These are phyloP conservation scores for Eira barbara DNA, from an alignment of 2,113 vertebrate genomes.

Conservation along the genomic window DNA sequence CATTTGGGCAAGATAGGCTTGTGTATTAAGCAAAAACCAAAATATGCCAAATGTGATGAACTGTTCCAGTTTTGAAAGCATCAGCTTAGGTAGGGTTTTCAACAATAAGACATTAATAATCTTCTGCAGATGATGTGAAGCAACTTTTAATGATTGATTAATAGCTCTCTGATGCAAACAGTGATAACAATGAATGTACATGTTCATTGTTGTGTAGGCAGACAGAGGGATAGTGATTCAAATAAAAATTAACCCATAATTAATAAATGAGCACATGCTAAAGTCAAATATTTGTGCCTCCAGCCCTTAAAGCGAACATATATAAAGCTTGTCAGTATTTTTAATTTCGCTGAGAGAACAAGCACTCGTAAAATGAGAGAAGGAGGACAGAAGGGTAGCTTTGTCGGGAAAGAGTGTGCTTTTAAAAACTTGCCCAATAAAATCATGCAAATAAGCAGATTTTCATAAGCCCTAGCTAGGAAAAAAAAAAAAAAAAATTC, in stretches of 20 bases:
- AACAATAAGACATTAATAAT: slow-evolving; percentile 85
- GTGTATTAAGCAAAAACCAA: slow-evolving; percentile 90
- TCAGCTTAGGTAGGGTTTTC: slow-evolving; percentile 91
- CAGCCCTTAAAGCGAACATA: slow-evolving; percentile 56
- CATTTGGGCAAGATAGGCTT: slow-evolving; percentile 91
- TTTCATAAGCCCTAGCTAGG: background rate
- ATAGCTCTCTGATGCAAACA: slow-evolving; percentile 77
- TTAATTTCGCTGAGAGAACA: slow-evolving; percentile 51
- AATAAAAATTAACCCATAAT: slow-evolving; percentile 75
- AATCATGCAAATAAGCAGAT: slow-evolving; percentile 20
- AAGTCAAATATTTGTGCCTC: slow-evolving; percentile 73
- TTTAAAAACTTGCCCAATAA: slow-evolving; percentile 5
- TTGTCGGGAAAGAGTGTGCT: background rate
- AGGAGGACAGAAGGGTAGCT: background rate
- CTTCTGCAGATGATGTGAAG: slow-evolving; percentile 77
- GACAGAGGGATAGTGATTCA: slow-evolving; percentile 70
- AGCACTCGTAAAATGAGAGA: background rate
- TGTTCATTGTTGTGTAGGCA: slow-evolving; percentile 76
- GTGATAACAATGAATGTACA: slow-evolving; percentile 79
- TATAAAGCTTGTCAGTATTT: slow-evolving; percentile 61
- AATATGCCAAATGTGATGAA: slow-evolving; percentile 94
- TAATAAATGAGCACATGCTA: slow-evolving; percentile 67
- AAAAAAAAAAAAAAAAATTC: background rate
- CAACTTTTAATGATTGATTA: slow-evolving; percentile 86
- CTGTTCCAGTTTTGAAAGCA: slow-evolving; percentile 89